Conservation (phyloP, 2,797 vertebrate species). For the Acanthis flammea region DNA sequence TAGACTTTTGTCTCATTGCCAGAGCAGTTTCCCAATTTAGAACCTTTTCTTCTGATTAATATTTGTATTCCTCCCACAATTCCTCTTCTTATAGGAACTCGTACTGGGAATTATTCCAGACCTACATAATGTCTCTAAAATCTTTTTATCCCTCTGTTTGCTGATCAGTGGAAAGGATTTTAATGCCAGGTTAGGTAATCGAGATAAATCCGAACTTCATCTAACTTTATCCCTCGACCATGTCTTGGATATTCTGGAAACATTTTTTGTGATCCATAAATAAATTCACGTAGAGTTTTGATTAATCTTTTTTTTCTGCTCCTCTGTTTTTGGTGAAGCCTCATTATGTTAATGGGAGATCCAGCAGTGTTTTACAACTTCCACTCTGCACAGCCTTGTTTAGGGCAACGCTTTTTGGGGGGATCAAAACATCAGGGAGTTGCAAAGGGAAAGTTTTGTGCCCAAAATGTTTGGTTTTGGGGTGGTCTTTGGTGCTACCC, state of each 20-base stretch:
- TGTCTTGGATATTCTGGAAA: slow-evolving; percentile 65
- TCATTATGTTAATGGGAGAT: slow-evolving; percentile 52
- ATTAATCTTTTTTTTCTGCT: slow-evolving; percentile 23
- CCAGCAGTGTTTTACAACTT: slow-evolving; percentile 23
- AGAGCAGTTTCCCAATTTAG: slow-evolving; percentile 66
- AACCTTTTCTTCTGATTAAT: slow-evolving; percentile 70
- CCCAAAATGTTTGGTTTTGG: not conserved
- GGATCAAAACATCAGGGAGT: not conserved
- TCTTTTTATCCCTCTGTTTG: slow-evolving; percentile 71
- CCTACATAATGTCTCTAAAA: slow-evolving; percentile 70
- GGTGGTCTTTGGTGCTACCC: not conserved
- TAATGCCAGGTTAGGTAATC: slow-evolving; percentile 70
- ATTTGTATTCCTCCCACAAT: slow-evolving; percentile 71
- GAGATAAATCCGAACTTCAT: slow-evolving; percentile 69
- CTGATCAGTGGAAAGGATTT: slow-evolving; percentile 69
- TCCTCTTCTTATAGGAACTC: slow-evolving; percentile 64
- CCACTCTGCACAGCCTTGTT: not conserved
- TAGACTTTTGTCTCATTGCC: slow-evolving; percentile 65
- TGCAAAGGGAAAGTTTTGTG: not conserved
- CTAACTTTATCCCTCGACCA: slow-evolving; percentile 64
- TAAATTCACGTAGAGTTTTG: slow-evolving; percentile 61
- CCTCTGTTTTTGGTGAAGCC: slow-evolving; percentile 3
- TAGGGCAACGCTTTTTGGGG: not conserved
- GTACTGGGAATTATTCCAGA: slow-evolving; percentile 68
- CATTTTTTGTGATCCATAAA: slow-evolving; percentile 68